These are phyloP conservation scores for Caenorhabditis tropicalis DNA, from an alignment of 1,140 invertebrate species.

Conservation along the genomic window DNA sequence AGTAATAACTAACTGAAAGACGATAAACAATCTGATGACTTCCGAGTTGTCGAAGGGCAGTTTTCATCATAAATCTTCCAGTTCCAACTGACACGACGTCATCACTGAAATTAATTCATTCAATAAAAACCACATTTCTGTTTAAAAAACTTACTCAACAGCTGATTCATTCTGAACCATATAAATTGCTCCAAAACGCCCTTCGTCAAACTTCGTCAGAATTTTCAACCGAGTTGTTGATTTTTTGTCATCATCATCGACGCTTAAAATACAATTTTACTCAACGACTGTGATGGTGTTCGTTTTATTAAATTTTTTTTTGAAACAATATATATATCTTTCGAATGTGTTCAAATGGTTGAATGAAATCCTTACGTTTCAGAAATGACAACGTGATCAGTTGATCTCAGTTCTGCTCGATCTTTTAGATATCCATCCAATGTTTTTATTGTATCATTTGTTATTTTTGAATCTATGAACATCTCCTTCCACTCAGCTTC, in stretches of 20 bases:
- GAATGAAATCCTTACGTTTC: background rate
- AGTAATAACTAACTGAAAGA: background rate
- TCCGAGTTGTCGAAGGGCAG: background rate
- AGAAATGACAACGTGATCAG: background rate
- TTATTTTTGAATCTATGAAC: background rate
- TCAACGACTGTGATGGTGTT: background rate
- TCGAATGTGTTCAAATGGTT: too few species aligned
- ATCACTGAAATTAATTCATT: background rate
- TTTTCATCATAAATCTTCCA: slow-evolving; percentile 9
- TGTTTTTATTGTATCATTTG: background rate
- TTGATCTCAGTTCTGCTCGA: background rate
- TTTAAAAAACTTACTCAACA: background rate
- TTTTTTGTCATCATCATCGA: background rate
- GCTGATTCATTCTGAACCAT: slow-evolving; percentile 33
- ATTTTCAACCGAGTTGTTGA: slow-evolving; percentile 7
- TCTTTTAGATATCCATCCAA: background rate
- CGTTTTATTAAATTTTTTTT: too few species aligned
- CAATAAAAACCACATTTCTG: too few species aligned
- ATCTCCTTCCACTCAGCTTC: slow-evolving; percentile 9
- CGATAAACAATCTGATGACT: slow-evolving; percentile 17
- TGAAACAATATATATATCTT: too few species aligned
- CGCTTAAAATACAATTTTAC: background rate
- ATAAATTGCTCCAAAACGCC: slow-evolving; percentile 11
- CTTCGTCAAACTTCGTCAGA: background rate
- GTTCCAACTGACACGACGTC: slow-evolving; percentile 14